A percentile compares a stretch with the other conserved stretches of the same genome.
phyloP scores from a whole-genome alignment of 2,113 vertebrate genomes.

The Pogonocichla stellata region DNA sequence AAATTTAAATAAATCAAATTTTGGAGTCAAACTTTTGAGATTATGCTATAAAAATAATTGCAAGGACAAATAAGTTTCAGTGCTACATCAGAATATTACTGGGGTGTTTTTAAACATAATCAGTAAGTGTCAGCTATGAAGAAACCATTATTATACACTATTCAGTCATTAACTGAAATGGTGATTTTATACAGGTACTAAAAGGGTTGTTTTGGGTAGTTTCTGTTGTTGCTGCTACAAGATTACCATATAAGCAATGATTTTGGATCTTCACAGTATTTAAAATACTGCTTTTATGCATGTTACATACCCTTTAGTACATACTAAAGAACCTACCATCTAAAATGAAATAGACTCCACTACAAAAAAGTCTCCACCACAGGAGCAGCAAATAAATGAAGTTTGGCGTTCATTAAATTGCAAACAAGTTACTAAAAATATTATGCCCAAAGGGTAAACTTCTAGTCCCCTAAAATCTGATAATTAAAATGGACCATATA shows the following conservation, averaged over 20 bases:
- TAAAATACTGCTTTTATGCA: not conserved
- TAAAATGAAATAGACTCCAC: not conserved
- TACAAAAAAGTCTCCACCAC: not conserved
- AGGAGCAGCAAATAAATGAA: not conserved
- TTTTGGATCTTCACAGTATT: not conserved
- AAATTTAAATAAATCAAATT: not conserved
- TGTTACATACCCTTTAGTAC: not conserved
- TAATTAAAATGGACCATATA: not conserved
- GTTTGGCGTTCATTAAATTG: not conserved
- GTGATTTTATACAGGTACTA: not conserved
- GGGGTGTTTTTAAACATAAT: not conserved
- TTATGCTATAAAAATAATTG: not conserved
- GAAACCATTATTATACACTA: not conserved
- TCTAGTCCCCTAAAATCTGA: not conserved
- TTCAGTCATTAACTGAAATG: not conserved
- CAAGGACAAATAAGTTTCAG: not conserved
- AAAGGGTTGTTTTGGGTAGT: fast-evolving
- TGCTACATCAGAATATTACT: not conserved
- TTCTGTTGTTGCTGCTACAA: not conserved
- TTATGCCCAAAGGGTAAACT: not conserved
- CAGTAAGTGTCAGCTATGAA: not conserved
- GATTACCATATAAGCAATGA: not conserved
- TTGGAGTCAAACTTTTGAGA: not conserved
- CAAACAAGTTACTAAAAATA: not conserved
- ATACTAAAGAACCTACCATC: not conserved